Base-by-base conservation (phyloP, 2,113 vertebrate species). In the Zingel zingel region DNA sequence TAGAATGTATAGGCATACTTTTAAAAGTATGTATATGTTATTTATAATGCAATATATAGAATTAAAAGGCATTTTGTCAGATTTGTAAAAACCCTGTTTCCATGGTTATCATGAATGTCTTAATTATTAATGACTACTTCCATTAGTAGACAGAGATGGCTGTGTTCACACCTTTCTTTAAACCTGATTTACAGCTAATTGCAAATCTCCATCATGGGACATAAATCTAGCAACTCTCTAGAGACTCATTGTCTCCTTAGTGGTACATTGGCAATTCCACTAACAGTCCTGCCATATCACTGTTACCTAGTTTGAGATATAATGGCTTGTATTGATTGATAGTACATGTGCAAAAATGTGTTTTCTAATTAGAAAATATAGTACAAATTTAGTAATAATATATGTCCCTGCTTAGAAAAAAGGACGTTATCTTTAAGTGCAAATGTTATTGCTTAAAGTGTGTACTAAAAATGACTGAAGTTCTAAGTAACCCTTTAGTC, bases 171-270 rank as follows among this genome's bases (percentile, higher is more conserved):
- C 68, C 14, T 43, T 53, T 14, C 50, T 66, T 61, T 25, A 30
- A 30, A 83, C n/a, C 36, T 74, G 69, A 79, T 79, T 71, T 69
- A 54, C 62, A 39, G 72, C 51, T 81, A 79, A 85, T 64, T 81
- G 87, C 39, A 13, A 36, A 12, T 61, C 48, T 50, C 79, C 74
- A 76, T 75, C 76, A 19, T 59, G 58, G 59, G 69, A 88, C 82
- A 72, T 74, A 77, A 61, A 83, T 77, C 63, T 48, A 36, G 30
- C 6, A 0, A 53, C 23, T 84, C 79, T 50, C 67, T 45, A 4
- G 71, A 63, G 81, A 68, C n/a, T 23, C 18, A 36, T 63, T 61
- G 3, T 68, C 21, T 70, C 50, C 48, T 74, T 25, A 39, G 56
- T 63, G 14, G 68, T 18, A 25, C 25, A 74, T 9, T 69, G 45